Evolutionary conservation across 2,888 invertebrate genomes (phyloP).

Genomic region (Idaea straminata): DNA sequence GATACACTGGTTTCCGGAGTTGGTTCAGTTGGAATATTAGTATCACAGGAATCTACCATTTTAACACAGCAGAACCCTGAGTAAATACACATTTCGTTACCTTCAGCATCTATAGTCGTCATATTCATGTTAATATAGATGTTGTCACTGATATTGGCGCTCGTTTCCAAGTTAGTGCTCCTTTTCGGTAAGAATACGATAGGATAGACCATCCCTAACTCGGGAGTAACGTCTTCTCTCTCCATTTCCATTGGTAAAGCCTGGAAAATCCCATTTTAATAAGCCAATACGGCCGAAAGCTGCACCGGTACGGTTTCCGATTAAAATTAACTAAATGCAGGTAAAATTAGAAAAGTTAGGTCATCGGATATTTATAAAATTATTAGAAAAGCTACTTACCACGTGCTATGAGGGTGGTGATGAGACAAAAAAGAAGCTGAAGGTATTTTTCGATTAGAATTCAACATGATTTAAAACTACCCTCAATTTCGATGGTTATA

Average conservation of each 20-base stretch:
- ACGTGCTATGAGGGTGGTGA: slow-evolving; percentile 47
- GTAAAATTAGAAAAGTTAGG: slow-evolving; percentile 44
- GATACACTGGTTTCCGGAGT: slow-evolving; percentile 10
- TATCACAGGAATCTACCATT: slow-evolving; percentile 50
- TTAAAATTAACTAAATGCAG: slow-evolving; percentile 36
- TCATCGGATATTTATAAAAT: slow-evolving; percentile 31
- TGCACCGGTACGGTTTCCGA: slow-evolving; percentile 8
- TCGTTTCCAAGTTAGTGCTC: slow-evolving; percentile 54
- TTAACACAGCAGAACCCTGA: slow-evolving; percentile 63
- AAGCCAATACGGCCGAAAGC: slow-evolving; percentile 29
- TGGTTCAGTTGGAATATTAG: slow-evolving; percentile 23
- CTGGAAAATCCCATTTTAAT: slow-evolving; percentile 31
- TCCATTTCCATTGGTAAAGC: slow-evolving; percentile 46
- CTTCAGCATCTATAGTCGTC: slow-evolving; percentile 54
- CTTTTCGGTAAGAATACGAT: slow-evolving; percentile 60
- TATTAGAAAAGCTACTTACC: slow-evolving; percentile 54
- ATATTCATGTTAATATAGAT: slow-evolving; percentile 60
- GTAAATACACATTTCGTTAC: slow-evolving; percentile 54
- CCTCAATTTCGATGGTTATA: slow-evolving; percentile 31
- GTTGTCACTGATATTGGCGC: slow-evolving; percentile 52
- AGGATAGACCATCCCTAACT: slow-evolving; percentile 48
- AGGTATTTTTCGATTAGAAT: slow-evolving; percentile 39
- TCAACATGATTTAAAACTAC: slow-evolving; percentile 36
- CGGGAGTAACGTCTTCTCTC: slow-evolving; percentile 31
- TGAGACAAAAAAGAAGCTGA: slow-evolving; percentile 36